Base-by-base conservation (phyloP, 2,113 vertebrate genomes). In the Alces alces region DNA sequence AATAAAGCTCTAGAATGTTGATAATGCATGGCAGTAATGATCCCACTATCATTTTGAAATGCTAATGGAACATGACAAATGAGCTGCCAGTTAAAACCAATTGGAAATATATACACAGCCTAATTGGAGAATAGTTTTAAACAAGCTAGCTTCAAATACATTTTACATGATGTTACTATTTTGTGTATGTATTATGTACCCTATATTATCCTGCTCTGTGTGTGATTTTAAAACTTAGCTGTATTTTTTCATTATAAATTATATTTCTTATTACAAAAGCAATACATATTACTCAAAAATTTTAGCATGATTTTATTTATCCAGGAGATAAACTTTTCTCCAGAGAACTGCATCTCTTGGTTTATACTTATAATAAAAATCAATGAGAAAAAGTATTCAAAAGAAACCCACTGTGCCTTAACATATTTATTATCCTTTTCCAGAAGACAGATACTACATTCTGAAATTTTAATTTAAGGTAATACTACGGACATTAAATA, bases 241-340 rank as follows among this genome's bases (percentile, higher is more conserved):
- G 2, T 28, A 95, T 47, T 70, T 57, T 97, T 97, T 92, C 96
- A 70, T 93, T 86, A 58, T 97, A 98, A 98, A 98, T 93, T 97
- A 4, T 52, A 86, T 96, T 95, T 92, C 52, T 95, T 90, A 96
- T 94, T 97, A 96, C 52, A 97, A 97, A 97, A 96, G 54, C 80
- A 94, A 92, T 93, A 66, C 70, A 91, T 89, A 73, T 82, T 87
- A 97, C 30, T 96, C 30, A 39, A 36, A 86, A 91, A 83, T 78
- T 96, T 94, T 55, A 97, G 85, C 85, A 95, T 92, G 28, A 91
- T 96, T 97, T 98, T 95, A 97, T 96, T 95, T 84, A 97, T 86
- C 89, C 30, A 94, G 89, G 70, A 97, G 92, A 95, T 80, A 94
- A 87, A 55, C 66, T 61, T 96, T 86, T 86, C 70, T 96, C 43